Base-by-base conservation (phyloP, 1,140 invertebrate genomes). In the Hycleus phaleratus region DNA sequence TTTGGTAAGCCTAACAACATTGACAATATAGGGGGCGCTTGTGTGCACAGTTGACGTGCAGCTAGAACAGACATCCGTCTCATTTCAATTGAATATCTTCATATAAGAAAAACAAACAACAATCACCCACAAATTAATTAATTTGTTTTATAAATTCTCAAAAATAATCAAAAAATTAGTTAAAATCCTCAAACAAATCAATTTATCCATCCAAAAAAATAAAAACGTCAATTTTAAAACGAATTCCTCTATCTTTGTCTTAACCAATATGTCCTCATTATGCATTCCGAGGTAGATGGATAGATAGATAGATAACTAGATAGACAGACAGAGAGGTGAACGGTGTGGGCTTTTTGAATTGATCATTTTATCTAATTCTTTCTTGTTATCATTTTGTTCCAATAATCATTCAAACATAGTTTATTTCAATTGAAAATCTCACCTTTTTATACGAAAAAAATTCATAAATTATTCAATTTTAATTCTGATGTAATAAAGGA, bases 1-100 rank as follows among this genome's bases (percentile, higher is more conserved):
- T 75, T 75, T 74, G 72, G 73, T 73, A 75, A 74, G 71, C 72
- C 73, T 71, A 81, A 82, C 81, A 82, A 82, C 79, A 83, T 82
- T 83, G 81, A 83, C 81, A 83, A 80, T 79, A 77, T 75, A 83
- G 82, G 77, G 80, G 81, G 81, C 81, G 72, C 75, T 78, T 73
- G 53, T 26, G 58, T 60, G 42, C 42, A 56, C 32, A 4, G 32
- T 32, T 32, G 32, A 32, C 32, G 32, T 32, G 32, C 32, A 32
- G 32, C 32, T 7, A 4, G 32, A 32, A 32, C 32, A 39, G 58
- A n/a, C 38, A 46, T 48, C 26, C 18, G 12, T 56, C 40, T 63
- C 43, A 26, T 26, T 58, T 43, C 38, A 43, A 47, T 32, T 9
- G 6, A 2, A 12, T 9, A 9, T 26, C 32, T 40, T 44, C 4